Evolutionary conservation across 2,797 vertebrate species (phyloP).

Genomic region (Pempheris klunzingeri): DNA sequence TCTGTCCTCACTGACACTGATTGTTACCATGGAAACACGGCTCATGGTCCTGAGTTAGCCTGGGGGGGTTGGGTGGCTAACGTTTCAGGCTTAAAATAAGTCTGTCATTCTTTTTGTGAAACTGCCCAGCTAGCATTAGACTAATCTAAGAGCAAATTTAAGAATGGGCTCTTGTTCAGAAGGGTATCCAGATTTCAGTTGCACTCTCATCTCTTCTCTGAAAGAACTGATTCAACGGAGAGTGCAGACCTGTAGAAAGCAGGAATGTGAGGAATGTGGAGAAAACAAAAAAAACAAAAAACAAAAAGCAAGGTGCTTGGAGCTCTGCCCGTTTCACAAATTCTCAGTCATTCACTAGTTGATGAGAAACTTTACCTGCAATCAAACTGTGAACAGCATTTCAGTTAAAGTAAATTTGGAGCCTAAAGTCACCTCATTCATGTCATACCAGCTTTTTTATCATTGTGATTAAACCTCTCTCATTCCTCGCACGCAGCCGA

Average conservation of each 20-base stretch:
- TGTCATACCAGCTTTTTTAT: constrained; percentile 11
- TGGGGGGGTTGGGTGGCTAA: background rate
- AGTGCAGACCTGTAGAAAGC: background rate
- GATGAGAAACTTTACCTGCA: too few species aligned
- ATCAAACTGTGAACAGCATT: background rate
- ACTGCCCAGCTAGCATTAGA: background rate
- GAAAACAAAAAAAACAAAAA: too few species aligned
- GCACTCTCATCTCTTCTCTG: background rate
- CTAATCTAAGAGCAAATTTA: background rate
- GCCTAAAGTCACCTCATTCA: background rate
- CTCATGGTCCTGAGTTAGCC: background rate
- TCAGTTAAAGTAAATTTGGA: background rate
- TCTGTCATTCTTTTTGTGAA: background rate
- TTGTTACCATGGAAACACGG: background rate
- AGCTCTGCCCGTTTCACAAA: constrained; percentile 22
- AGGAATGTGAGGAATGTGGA: constrained; percentile 42
- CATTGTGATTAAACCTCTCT: background rate
- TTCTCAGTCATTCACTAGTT: too few species aligned
- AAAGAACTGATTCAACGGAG: background rate
- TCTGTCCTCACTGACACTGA: background rate
- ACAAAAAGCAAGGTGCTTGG: constrained; percentile 11
- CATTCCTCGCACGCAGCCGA: constrained; percentile 6
- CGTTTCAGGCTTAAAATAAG: background rate
- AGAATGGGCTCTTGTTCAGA: constrained; percentile 4
- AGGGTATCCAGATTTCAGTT: background rate